A percentile compares a stretch with the other conserved stretches of the same genome.
Conservation (phyloP, 1,140 invertebrate species). For the Lysiphlebus fabarum region DNA sequence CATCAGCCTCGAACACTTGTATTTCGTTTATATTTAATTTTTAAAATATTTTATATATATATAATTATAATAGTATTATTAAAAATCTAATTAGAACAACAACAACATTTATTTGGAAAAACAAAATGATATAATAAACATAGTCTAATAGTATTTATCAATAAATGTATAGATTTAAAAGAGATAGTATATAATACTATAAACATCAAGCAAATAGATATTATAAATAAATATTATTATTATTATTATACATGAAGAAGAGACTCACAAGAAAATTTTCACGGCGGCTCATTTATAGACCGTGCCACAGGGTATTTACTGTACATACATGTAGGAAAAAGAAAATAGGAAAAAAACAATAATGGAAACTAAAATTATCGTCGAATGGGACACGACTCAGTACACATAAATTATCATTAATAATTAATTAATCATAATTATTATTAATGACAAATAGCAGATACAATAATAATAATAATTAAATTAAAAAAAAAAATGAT, state of each 20-base stretch:
- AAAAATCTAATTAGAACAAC: not conserved
- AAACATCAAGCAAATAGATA: not conserved
- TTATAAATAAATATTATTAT: too few relatives aligned
- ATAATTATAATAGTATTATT: conserved; percentile 10
- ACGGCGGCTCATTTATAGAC: conserved; percentile 25
- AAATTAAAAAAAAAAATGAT: too few relatives aligned
- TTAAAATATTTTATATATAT: conserved; percentile 11
- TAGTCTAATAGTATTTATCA: not conserved
- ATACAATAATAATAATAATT: too few relatives aligned
- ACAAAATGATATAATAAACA: not conserved
- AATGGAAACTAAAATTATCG: conserved; percentile 4
- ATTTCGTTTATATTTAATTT: conserved; percentile 11
- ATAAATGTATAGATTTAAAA: not conserved
- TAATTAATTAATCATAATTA: conserved; percentile 8
- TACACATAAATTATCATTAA: conserved; percentile 2
- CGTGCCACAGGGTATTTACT: conserved; percentile 25
- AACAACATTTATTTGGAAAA: not conserved
- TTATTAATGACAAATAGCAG: too few relatives aligned
- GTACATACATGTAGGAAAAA: conserved; percentile 13
- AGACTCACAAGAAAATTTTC: conserved; percentile 15
- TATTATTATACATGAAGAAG: not conserved
- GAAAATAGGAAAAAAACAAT: conserved; percentile 3
- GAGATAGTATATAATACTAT: not conserved
- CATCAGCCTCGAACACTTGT: conserved; percentile 28
- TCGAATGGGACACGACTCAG: conserved; percentile 41